These are phyloP conservation scores for Lepidochrysops patricia DNA, from an alignment of 2,888 invertebrate species.

Conservation along the genomic window DNA sequence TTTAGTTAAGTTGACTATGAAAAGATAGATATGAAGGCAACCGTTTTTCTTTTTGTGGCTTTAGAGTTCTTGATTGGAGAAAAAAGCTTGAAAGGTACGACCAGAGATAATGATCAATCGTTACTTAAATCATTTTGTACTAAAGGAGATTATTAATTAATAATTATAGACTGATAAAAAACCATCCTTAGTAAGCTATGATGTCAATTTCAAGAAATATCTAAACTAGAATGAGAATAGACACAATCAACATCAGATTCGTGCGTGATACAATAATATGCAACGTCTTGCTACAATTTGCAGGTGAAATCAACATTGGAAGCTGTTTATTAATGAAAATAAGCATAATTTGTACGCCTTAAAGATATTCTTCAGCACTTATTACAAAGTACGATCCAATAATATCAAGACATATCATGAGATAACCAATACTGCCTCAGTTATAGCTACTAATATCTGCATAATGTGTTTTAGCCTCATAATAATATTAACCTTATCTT, in stretches of 20 bases:
- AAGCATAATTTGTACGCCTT: background rate
- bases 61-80: conserved; percentile 22
- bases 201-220: background rate
- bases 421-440: background rate
- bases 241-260: background rate
- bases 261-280: no score
- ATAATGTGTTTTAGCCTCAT: conserved; percentile 5
- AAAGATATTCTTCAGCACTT: background rate
- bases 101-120: conserved; percentile 4
- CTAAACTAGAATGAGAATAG: background rate
- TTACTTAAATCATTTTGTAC: background rate
- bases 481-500: background rate
- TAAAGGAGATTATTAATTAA: background rate
- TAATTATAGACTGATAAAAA: background rate
- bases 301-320: no score
- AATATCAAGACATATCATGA: background rate
- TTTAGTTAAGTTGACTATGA: conserved; percentile 74
- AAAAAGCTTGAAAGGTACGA: conserved; percentile 16
- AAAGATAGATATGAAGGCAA: conserved; percentile 61
- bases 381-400: background rate
- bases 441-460: background rate
- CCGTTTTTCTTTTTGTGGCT: conserved; percentile 59
- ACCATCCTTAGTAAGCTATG: background rate
- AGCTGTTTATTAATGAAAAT: background rate
- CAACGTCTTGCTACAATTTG: no score